Percentiles rank a stretch among this genome's conserved stretches.
These are phyloP conservation scores for Melieria picta DNA, from an alignment of 2,888 invertebrate genomes.

Conservation along the genomic window DNA sequence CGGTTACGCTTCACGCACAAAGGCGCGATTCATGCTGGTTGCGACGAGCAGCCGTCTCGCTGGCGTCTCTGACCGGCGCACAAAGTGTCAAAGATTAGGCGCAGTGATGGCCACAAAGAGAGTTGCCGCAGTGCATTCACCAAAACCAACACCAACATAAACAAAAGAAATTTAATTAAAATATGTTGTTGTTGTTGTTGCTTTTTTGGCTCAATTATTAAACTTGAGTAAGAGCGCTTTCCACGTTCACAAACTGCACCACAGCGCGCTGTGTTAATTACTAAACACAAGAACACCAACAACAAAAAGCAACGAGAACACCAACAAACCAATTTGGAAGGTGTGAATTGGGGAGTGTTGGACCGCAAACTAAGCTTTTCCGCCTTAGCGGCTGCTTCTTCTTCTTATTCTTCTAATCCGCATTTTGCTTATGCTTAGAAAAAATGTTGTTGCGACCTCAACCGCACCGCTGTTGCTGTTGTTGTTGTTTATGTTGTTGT, in stretches of 20 bases:
- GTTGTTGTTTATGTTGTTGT: too few species aligned
- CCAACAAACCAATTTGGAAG: not conserved
- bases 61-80: slow-evolving; percentile 1
- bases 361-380: slow-evolving; percentile 14
- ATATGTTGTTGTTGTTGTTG: not conserved
- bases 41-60: not conserved
- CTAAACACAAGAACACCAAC: not conserved
- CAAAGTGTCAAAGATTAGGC: slow-evolving; percentile 21
- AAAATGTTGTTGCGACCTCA: too few species aligned
- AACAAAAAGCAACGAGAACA: too few species aligned
- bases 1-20: slow-evolving; percentile 28
- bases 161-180: slow-evolving; percentile 11
- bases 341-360: slow-evolving; percentile 22
- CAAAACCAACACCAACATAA: not conserved
- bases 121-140: not conserved
- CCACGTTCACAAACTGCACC: not conserved
- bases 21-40: not conserved
- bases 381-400: not conserved
- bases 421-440: too few species aligned
- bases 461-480: too few species aligned
- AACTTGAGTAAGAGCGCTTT: not conserved
- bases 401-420: too few species aligned
- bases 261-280: not conserved
- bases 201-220: not conserved
- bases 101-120: not conserved